Evolutionary conservation across 2,113 vertebrate genomes (phyloP), one percentile per base, ranked within the genome.

Genomic region (Edolisoma coerulescens): DNA sequence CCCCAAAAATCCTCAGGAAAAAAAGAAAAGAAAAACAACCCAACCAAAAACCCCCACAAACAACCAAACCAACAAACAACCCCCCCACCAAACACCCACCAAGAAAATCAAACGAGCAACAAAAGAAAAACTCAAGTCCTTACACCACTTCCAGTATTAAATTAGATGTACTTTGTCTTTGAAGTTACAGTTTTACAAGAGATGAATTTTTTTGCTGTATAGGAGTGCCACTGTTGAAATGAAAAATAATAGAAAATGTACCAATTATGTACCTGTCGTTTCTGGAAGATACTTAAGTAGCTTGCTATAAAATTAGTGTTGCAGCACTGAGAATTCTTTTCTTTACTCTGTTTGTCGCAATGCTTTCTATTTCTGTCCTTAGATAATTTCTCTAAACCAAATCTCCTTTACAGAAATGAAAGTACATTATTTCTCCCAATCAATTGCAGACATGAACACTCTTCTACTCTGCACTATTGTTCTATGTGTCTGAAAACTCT

Each of bases 1-100:
- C 8, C 2, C 1, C 4, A 30, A 41, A 53, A 37, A 16, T 61
- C 10, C 13, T 60, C 26, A 44, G 5, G 42, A 4, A 26, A 11
- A 28, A 6, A 35, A 10, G 20, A 3, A 5, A 13, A 19, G 1
- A 27, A 16, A 78, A 8, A 44, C 8, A 8, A 59, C 30, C 13
- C 6, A 11, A 7, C 1, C 12, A 23, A 21, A 6, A 49, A 14
- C 13, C 21, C 3, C 22, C 4, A 17, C 2, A 64, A 82, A 3
- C 23, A 33, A 16, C 26, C 11, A 27, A 88, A 50, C 12, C 45
- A 67, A 45, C 22, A 52, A 65, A 69, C 27, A 7, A 9, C 7
- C 11, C 11, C 9, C 4, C 6, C 7, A 1, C 7, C n/a, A 24
- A 42, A 42, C 2, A 2, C 3, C 1, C 26, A 5, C 11, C 10